Base-by-base conservation (phyloP, 1,140 invertebrate genomes). In the Agrilus planipennis region DNA sequence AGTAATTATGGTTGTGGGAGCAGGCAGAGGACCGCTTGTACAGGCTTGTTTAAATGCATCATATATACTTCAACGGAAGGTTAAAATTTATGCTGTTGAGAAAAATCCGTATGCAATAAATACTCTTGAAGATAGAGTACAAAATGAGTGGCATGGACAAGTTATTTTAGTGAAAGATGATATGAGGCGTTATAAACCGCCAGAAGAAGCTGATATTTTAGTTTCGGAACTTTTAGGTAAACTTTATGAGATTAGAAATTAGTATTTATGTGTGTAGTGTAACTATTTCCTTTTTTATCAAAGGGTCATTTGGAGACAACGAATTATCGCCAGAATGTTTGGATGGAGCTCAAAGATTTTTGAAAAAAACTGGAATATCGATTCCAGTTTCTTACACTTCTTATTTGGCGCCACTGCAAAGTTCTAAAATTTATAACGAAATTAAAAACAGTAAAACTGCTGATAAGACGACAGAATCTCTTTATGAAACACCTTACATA, bases 301-400 rank as follows among this genome's bases (percentile, higher is more conserved):
- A n/a, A n/a, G 88, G 96, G 4, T 98, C 94, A 7, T 98, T 99
- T 72, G 93, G 92, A 14, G 94, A 99, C 61, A 99, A 99, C 65
- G 96, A 99, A 69, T 72, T 99, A 1, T 95, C 90, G 1, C 96
- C 96, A 0, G 96, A 99, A 65, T 99, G 95, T 68, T 71, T 99
- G 10, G 92, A 99, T 71, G 92, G 93, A 4, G 91, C 90, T 10
- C 79, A 91, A 52, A 75, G 79, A 28, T 84, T 92, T 48, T 63
- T 97, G 0, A 92, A 89, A 70, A 74, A 79, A 30, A 10, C 9
- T 11, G 80, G 81, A 68, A 84, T 97, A 39, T 92, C 87, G 57
- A 96, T 98, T 63, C 94, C 94, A 4, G 65, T 64, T 49, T 77
- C 79, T 39, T 98, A 97, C 52, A 91, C 82, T 2, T 97, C 92